Base-by-base conservation (phyloP, 2,888 invertebrate species). In the Troilus luridus region DNA sequence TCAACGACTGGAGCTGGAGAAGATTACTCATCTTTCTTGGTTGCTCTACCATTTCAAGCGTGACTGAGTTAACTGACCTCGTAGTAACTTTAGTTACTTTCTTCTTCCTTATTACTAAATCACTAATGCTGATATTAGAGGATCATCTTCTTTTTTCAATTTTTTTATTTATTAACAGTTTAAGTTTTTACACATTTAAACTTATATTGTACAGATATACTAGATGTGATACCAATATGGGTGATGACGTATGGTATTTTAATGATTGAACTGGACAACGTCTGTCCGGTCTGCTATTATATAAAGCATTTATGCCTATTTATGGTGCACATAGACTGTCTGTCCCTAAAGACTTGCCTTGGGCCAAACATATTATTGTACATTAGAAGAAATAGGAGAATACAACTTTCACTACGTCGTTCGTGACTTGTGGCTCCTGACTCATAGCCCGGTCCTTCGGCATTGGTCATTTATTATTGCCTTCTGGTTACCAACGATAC, bases 61-160 rank as follows among this genome's bases (percentile, higher is more conserved):
- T 85, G 56, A 85, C 85, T 58, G 85, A 58, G 85, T 85, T 85
- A 85, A 85, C 56, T 85, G 85, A 85, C 85, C 85, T 85, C 85
- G 21, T 56, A 58, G 85, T 85, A n/a, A 10, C 85, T 56, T 85
- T n/a, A 85, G 56, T 5, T 41, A 10, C 19, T 41, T 85, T 85
- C 56, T 85, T 58, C n/a, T 85, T 85, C 72, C 27, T 77, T 27
- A n/a, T n/a, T n/a, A n/a, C n/a, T n/a, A n/a, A 77, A 77, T 77
- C 41, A 41, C 17, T 77, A 41, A 17, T 14, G 67, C 24, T 24
- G 67, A 12, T 67, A 24, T 67, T 24, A n/a, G 24, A 41, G 6
- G 19, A 17, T 77, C 17, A 19, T 19, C 17, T 19, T 21, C 41
- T 41, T 77, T 77, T 77, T 77, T 77, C 24, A 77, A 41, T 77